phyloP scores from a whole-genome alignment of 1,140 invertebrate genomes.

The Arctopsyche grandis region DNA sequence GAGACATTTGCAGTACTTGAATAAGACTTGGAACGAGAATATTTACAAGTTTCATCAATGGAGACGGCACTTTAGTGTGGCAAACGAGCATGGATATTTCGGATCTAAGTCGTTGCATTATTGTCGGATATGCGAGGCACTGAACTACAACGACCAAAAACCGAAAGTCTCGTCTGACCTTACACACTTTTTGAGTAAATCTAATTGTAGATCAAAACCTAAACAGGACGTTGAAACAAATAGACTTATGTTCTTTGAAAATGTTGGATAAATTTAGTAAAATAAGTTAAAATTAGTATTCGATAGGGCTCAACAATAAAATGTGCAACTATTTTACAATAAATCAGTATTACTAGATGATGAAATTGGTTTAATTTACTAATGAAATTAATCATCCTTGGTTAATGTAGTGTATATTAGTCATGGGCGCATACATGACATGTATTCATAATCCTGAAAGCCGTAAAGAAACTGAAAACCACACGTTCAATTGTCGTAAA shows the following conservation, averaged over 20 bases:
- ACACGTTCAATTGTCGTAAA: too few relatives aligned
- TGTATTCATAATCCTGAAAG: too few relatives aligned
- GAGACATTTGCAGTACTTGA: slow-evolving; percentile 65
- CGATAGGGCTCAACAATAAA: neutral
- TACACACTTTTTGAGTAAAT: slow-evolving; percentile 31
- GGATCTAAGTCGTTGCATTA: slow-evolving; percentile 76
- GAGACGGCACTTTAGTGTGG: slow-evolving; percentile 72
- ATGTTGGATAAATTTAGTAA: too few relatives aligned
- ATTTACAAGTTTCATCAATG: slow-evolving; percentile 72
- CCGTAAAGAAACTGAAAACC: too few relatives aligned
- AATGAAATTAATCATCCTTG: too few relatives aligned
- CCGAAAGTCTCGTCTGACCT: slow-evolving; percentile 68
- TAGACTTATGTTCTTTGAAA: too few relatives aligned
- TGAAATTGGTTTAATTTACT: neutral
- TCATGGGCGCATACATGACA: too few relatives aligned
- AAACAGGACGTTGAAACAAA: neutral
- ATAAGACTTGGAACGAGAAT: slow-evolving; percentile 53
- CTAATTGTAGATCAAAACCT: slow-evolving; percentile 35
- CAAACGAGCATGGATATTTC: slow-evolving; percentile 81
- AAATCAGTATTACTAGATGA: neutral
- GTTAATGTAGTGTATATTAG: too few relatives aligned
- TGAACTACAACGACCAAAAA: slow-evolving; percentile 70
- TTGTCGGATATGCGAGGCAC: slow-evolving; percentile 82
- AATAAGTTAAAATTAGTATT: too few relatives aligned
- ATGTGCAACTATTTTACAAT: neutral